Evolutionary conservation across 2,113 vertebrate species (phyloP).

Genomic region (Zootoca vivipara): DNA sequence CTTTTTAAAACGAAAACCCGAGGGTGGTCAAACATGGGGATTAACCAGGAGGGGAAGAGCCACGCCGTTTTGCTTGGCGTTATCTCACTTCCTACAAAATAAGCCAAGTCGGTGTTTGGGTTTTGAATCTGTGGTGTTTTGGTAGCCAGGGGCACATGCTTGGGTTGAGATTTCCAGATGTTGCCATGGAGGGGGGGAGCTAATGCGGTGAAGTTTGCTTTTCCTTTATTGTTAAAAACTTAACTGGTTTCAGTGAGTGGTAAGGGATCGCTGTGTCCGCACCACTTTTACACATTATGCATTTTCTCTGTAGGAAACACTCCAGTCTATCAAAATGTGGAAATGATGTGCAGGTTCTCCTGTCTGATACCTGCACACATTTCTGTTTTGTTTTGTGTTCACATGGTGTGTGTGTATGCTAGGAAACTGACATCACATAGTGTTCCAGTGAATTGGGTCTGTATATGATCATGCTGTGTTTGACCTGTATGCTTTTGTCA

Average conservation of each 20-base stretch:
- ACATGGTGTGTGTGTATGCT: background rate
- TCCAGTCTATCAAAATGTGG: background rate
- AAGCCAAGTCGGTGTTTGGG: too few species aligned
- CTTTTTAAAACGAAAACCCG: too few species aligned
- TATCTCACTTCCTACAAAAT: background rate
- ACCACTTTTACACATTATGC: background rate
- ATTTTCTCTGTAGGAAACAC: background rate
- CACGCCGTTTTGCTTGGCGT: background rate
- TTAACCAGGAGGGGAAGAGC: too few species aligned
- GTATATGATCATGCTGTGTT: background rate
- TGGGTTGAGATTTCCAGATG: background rate
- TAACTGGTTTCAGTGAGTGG: background rate
- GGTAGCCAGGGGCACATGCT: background rate
- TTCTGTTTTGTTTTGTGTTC: background rate
- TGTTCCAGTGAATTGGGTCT: background rate
- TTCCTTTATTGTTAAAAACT: background rate
- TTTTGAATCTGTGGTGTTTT: background rate
- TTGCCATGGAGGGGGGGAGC: background rate
- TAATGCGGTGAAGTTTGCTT: background rate
- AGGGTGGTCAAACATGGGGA: too few species aligned
- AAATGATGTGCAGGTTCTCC: background rate
- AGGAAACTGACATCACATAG: background rate
- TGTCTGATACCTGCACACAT: too few species aligned
- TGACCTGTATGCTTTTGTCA: too few species aligned
- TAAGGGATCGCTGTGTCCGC: background rate